Conservation (phyloP, 30 jellyfish, hydroid and myxozoan genomes). For the Aurelia coerulea region DNA sequence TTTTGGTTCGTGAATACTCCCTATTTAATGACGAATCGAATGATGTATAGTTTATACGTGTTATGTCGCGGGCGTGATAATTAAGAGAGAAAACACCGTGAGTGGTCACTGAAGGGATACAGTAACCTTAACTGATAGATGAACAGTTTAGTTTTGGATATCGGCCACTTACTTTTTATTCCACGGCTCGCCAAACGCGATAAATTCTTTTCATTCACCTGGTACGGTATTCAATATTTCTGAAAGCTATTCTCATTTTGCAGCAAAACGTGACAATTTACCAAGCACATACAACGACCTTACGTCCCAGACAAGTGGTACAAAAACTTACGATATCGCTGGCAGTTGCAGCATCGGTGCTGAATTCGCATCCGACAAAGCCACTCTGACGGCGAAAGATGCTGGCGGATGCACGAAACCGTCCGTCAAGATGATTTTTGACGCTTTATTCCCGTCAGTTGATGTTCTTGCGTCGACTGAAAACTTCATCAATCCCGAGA, state of each 20-base stretch:
- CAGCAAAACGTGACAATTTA: slow-evolving; percentile 39
- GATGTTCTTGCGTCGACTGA: slow-evolving; percentile 32
- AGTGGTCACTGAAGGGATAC: no score
- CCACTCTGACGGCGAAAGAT: slow-evolving; percentile 20
- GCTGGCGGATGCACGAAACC: slow-evolving; percentile 56
- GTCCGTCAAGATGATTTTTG: slow-evolving; percentile 40
- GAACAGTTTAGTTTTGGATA: no score
- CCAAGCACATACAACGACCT: slow-evolving; percentile 31
- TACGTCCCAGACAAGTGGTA: slow-evolving; percentile 12
- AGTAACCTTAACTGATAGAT: no score
- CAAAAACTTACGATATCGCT: slow-evolving; percentile 28
- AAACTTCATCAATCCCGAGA: slow-evolving; percentile 50
- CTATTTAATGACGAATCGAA: no score
- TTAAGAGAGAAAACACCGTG: no score
- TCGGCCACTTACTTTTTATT: no score
- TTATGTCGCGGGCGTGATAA: no score
- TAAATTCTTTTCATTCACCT: no score
- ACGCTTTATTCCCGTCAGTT: slow-evolving; percentile 47
- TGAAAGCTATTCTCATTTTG: not conserved
- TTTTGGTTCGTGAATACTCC: no score
- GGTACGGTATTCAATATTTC: no score
- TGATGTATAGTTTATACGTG: no score
- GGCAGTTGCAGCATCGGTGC: slow-evolving; percentile 48
- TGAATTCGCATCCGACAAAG: slow-evolving; percentile 1
- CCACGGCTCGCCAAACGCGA: no score